Percentiles rank a stretch among this genome's conserved stretches.
Evolutionary conservation across 2,113 vertebrate genomes (phyloP).

Genomic region (Embiotoca jacksoni): DNA sequence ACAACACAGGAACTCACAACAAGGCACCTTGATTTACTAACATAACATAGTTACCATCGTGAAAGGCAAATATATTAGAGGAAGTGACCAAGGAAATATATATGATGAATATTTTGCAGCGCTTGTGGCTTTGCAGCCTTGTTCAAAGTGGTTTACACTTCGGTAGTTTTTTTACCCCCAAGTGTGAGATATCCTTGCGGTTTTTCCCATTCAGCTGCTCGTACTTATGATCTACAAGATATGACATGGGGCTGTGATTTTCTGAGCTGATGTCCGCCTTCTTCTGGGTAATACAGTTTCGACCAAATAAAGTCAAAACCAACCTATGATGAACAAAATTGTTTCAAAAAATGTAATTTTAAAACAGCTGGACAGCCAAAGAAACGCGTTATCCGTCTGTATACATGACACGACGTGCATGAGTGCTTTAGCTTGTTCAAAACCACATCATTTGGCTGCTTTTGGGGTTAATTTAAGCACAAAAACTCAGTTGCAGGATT

Average conservation of each 20-base stretch:
- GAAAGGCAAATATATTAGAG: too few relatives aligned
- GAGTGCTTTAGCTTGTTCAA: slow-evolving; percentile 2
- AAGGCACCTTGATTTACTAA: too few relatives aligned
- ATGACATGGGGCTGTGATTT: neutral
- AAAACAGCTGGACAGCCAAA: neutral
- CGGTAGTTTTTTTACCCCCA: neutral
- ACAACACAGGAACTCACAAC: too few relatives aligned
- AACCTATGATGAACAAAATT: too few relatives aligned
- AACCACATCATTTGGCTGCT: slow-evolving; percentile 29
- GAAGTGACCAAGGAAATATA: too few relatives aligned
- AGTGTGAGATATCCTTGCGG: neutral
- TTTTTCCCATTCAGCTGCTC: neutral
- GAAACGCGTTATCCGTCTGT: neutral
- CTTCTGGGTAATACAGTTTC: neutral
- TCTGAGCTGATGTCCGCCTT: neutral
- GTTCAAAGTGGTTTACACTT: neutral
- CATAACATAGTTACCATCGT: too few relatives aligned
- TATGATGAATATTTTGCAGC: neutral
- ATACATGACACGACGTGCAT: slow-evolving; percentile 17
- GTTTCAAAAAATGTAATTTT: too few relatives aligned
- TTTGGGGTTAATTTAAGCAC: slow-evolving; percentile 10
- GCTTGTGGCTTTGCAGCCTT: neutral
- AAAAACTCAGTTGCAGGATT: slow-evolving; percentile 2
- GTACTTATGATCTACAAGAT: neutral
- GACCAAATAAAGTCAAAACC: neutral